Evolutionary conservation across 2,797 vertebrate species (phyloP).

Genomic region (Caiman crocodilus): DNA sequence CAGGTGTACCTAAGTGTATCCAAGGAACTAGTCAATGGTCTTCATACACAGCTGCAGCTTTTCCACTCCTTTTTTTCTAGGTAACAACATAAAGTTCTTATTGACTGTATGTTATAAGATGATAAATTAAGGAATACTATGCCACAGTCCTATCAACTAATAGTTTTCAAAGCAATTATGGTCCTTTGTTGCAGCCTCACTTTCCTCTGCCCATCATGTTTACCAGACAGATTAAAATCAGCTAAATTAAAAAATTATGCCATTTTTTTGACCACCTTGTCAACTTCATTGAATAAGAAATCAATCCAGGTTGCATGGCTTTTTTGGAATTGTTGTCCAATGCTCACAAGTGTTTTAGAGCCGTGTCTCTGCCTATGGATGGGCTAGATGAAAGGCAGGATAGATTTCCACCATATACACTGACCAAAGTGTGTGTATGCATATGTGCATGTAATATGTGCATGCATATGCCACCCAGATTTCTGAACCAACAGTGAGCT

Average conservation of each 20-base stretch:
- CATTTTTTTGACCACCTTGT: background rate
- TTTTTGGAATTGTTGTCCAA: no score
- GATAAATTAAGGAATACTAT: conserved; percentile 48
- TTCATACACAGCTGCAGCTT: background rate
- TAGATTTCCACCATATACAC: no score
- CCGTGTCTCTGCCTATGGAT: no score
- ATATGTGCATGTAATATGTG: no score
- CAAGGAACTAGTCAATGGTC: conserved; percentile 20
- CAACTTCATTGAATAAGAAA: conserved; percentile 8
- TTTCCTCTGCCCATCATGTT: background rate
- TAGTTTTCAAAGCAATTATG: conserved; percentile 22
- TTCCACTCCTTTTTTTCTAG: conserved; percentile 32
- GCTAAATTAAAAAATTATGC: background rate
- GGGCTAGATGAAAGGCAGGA: no score
- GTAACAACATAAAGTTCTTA: conserved; percentile 34
- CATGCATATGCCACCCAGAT: no score
- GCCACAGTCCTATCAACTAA: background rate
- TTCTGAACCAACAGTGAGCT: no score
- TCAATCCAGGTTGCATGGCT: background rate
- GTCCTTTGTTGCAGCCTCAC: background rate
- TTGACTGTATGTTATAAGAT: background rate
- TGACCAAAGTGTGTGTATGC: no score
- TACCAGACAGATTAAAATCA: conserved; percentile 19
- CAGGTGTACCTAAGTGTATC: conserved; percentile 54
- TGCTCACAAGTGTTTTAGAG: no score